Conservation (phyloP, 2,888 invertebrate genomes). For the Oligia latruncula region DNA sequence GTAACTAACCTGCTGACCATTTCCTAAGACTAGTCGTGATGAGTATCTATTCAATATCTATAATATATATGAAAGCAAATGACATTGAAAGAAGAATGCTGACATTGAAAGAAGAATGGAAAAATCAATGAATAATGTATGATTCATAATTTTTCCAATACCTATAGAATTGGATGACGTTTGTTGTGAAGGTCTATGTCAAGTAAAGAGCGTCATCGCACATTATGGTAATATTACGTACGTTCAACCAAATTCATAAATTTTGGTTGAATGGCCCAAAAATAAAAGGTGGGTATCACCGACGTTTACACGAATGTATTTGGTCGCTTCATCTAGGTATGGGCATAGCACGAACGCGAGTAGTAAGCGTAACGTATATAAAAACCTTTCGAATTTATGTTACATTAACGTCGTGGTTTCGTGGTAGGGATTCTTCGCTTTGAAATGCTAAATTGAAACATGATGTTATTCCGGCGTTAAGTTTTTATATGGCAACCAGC, state of each 20-base stretch:
- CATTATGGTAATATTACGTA: too few species aligned
- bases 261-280: too few species aligned
- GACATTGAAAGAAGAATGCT: background rate
- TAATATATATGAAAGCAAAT: background rate
- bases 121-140: background rate
- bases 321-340: too few species aligned
- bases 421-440: too few species aligned
- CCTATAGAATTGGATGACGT: background rate
- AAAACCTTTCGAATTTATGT: background rate
- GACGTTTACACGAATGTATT: too few species aligned
- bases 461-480: background rate
- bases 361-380: too few species aligned
- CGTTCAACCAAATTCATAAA: too few species aligned
- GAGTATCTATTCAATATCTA: too few species aligned
- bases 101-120: background rate
- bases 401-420: background rate
- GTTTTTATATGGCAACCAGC: background rate
- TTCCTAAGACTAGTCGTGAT: background rate
- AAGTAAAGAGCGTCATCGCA: background rate
- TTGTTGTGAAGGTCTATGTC: background rate
- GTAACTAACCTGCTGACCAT: background rate
- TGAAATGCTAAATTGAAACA: background rate
- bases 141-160: constrained; percentile 5
- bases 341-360: too few species aligned
- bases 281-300: too few species aligned